Conservation (phyloP, 2,797 vertebrate genomes). For the Lagorchestes hirsutus region DNA sequence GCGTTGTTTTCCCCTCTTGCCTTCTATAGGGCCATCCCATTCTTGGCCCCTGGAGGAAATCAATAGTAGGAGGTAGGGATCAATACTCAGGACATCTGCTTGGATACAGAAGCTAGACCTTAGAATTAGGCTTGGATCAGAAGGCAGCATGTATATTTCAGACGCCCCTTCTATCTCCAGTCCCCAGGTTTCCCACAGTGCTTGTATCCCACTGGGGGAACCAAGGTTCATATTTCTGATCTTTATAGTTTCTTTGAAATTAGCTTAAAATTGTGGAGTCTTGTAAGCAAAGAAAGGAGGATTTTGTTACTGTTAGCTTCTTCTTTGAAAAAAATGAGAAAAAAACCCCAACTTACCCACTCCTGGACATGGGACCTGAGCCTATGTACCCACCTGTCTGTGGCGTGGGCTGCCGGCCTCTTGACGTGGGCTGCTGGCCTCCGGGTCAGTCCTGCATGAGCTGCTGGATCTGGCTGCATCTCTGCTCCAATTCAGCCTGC, state of each 20-base stretch:
- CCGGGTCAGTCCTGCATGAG: conserved; percentile 84
- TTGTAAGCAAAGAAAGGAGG: conserved; percentile 63
- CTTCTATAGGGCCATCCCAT: conserved; percentile 63
- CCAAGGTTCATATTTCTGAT: conserved; percentile 37
- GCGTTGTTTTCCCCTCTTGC: conserved; percentile 54
- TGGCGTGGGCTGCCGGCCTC: conserved; percentile 78
- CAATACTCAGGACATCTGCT: conserved; percentile 68
- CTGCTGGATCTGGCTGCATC: conserved; percentile 84
- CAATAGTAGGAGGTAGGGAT: conserved; percentile 70
- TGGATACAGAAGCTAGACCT: conserved; percentile 65
- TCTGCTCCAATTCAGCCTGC: conserved; percentile 89
- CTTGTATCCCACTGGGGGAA: conserved; percentile 23
- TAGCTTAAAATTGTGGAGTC: conserved; percentile 43
- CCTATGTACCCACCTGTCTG: conserved; percentile 87
- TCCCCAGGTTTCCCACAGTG: neutral
- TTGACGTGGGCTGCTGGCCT: conserved; percentile 81
- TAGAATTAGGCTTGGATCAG: conserved; percentile 60
- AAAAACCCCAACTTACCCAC: conserved; percentile 71
- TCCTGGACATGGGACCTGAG: conserved; percentile 79
- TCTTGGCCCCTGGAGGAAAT: conserved; percentile 70
- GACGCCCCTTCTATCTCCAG: neutral
- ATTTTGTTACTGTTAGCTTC: conserved; percentile 65
- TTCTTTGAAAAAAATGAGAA: conserved; percentile 67
- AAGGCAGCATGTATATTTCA: neutral
- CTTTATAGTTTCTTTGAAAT: conserved; percentile 68